A percentile compares a stretch with the other conserved stretches of the same genome.
Evolutionary conservation across 2,113 vertebrate genomes (phyloP).

Genomic region (Alces alces): DNA sequence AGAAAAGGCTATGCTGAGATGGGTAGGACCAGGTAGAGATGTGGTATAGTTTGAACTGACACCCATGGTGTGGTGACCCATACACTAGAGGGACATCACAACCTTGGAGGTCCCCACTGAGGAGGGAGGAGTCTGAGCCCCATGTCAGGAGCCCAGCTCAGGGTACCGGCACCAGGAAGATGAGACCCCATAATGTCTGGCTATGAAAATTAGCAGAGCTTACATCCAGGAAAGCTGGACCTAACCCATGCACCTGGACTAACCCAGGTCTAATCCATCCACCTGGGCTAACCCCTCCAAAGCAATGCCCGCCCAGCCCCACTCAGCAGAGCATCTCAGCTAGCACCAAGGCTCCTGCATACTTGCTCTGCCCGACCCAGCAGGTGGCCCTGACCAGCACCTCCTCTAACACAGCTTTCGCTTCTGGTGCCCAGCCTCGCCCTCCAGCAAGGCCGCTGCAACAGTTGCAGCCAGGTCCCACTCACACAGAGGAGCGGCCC

Average conservation of each 20-base stretch:
- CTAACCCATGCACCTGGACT: neutral
- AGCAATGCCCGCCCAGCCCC: neutral
- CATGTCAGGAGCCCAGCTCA: neutral
- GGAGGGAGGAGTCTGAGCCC: neutral
- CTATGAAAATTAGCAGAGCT: neutral
- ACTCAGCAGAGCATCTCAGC: neutral
- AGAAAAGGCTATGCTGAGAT: neutral
- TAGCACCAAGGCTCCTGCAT: neutral
- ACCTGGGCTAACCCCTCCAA: neutral
- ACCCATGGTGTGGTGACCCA: neutral
- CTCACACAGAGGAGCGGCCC: accelerated
- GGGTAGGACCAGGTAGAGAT: neutral
- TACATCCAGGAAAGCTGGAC: neutral
- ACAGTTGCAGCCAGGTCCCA: neutral
- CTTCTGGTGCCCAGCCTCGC: accelerated
- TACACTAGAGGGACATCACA: neutral
- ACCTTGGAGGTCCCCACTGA: neutral
- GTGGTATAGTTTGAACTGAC: neutral
- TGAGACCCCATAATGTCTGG: neutral
- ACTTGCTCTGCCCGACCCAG: neutral
- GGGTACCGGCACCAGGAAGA: neutral
- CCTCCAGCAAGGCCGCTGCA: neutral
- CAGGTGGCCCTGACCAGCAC: neutral
- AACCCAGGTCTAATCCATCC: neutral
- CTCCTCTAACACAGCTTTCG: neutral